Evolutionary conservation across 2,888 invertebrate genomes (phyloP).

Genomic region (Diaphora mendica): DNA sequence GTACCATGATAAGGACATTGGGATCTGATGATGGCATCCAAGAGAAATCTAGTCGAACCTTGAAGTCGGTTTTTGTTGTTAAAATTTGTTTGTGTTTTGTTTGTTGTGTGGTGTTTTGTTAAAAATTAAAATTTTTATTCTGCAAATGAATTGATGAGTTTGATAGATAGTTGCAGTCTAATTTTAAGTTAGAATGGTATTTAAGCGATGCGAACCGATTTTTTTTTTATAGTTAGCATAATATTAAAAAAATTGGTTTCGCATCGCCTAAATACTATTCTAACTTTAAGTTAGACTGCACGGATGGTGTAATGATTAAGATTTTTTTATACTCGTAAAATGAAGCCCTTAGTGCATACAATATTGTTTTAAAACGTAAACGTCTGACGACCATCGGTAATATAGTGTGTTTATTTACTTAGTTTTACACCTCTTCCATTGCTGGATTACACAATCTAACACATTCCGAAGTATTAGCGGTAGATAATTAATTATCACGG

Average conservation of each 20-base stretch:
- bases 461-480: constrained; percentile 14
- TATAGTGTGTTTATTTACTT: neutral
- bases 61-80: too few relatives aligned
- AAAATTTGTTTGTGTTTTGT: too few relatives aligned
- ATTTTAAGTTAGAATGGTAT: too few relatives aligned
- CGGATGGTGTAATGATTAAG: too few relatives aligned
- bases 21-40: too few relatives aligned
- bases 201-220: too few relatives aligned
- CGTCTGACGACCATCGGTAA: neutral
- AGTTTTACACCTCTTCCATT: neutral
- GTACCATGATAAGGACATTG: too few relatives aligned
- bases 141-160: neutral
- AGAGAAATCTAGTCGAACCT: too few relatives aligned
- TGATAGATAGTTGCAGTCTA: too few relatives aligned
- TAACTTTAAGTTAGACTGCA: neutral
- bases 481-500: constrained; percentile 12
- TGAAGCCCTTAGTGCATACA: neutral
- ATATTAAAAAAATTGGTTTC: too few relatives aligned
- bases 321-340: neutral
- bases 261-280: neutral
- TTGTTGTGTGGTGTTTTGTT: too few relatives aligned
- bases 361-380: neutral
- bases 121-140: neutral
- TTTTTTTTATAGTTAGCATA: too few relatives aligned
- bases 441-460: constrained; percentile 9